Conservation (phyloP, 2,888 invertebrate species). For the Serripes groenlandicus region DNA sequence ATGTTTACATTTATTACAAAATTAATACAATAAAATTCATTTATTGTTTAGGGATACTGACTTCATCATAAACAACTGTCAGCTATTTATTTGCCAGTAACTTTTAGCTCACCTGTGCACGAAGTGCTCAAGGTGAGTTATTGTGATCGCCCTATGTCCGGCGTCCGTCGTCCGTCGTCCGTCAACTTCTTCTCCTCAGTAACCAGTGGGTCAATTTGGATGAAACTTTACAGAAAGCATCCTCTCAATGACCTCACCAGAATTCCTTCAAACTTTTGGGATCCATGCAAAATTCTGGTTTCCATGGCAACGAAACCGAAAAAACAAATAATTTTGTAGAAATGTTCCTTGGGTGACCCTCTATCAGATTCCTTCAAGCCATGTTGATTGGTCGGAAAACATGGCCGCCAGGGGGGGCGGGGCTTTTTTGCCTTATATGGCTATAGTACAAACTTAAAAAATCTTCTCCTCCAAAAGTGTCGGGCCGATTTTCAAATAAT, state of each 20-base stretch:
- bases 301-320: neutral
- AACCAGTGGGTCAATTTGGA: neutral
- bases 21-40: too few relatives aligned
- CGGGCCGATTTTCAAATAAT: too few relatives aligned
- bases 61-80: too few relatives aligned
- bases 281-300: neutral
- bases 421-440: neutral
- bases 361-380: neutral
- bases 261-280: neutral
- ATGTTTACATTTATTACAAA: neutral
- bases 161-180: neutral
- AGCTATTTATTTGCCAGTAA: too few relatives aligned
- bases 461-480: too few relatives aligned
- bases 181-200: neutral
- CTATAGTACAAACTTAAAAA: neutral
- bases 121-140: neutral
- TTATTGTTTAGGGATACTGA: too few relatives aligned
- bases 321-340: neutral
- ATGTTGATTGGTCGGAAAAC: neutral
- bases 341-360: neutral
- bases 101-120: neutral
- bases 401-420: neutral
- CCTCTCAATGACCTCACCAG: neutral
- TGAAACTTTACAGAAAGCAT: neutral
- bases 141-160: neutral